Base-by-base conservation (phyloP, 1,140 invertebrate genomes). In the Lasioglossum baleicum region DNA sequence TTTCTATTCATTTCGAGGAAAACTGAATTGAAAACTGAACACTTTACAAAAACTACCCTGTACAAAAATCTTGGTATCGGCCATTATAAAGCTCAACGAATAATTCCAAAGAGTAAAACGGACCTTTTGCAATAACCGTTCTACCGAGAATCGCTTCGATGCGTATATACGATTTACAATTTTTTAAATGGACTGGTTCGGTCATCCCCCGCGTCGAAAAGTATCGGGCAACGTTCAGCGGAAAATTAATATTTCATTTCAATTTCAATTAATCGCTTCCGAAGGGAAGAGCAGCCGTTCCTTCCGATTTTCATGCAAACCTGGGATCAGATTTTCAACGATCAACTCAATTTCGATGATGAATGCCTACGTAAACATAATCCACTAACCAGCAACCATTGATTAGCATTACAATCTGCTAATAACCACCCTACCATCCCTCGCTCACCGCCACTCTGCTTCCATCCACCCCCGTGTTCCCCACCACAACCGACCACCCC, bases 361-460 rank as follows among this genome's bases (percentile, higher is more conserved):
- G 92, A 92, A 86, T 90, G 88, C 76, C 84, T 87, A 83, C 77
- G 88, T 90, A 93, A 93, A 93, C 90, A 91, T 91, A 84, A 82
- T 85, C 82, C 85, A 82, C 88, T 91, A 91, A 90, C 90, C 87
- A 89, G 87, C 90, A 90, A 89, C 88, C 89, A 90, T 90, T 91
- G 91, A 93, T 92, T 92, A 92, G 91, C 91, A 93, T 93, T 93
- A 91, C 90, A 92, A 92, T 92, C 88, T 91, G 86, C 88, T 92
- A 92, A 92, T 90, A 90, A 90, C 87, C 75, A 86, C 83, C 86
- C 79, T 82, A 35, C 75, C 67, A 42, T 75, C 53, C 74, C 74
- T 40, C 71, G 60, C 42, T 72, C 48, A 65, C 75, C 60, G 56
- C 60, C 60, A 53, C 58, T n/a, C 56, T 22, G 42, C 75, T 31